phyloP scores from a whole-genome alignment of 2,888 invertebrate genomes.

The Himalopsyche tibetana region DNA sequence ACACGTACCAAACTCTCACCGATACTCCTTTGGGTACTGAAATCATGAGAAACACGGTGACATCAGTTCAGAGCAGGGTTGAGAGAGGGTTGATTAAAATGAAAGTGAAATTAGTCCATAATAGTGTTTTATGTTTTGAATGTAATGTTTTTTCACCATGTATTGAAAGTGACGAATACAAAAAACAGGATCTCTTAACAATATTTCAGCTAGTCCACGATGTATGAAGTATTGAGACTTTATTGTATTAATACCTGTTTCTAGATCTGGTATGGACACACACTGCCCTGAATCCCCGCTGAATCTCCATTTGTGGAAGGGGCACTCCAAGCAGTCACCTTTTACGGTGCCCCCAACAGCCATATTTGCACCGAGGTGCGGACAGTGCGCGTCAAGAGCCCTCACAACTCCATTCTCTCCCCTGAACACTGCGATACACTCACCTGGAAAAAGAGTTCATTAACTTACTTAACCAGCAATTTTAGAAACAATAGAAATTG shows the following conservation, averaged over 20 bases:
- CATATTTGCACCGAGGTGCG: slow-evolving; percentile 92
- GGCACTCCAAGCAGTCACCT: slow-evolving; percentile 89
- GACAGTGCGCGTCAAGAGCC: slow-evolving; percentile 91
- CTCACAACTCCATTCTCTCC: slow-evolving; percentile 80
- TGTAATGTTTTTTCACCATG: too few relatives aligned
- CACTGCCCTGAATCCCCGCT: slow-evolving; percentile 85
- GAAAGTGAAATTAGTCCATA: too few relatives aligned
- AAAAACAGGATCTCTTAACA: neutral
- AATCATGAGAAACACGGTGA: slow-evolving; percentile 48
- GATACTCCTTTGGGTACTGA: slow-evolving; percentile 83
- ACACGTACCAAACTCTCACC: slow-evolving; percentile 82
- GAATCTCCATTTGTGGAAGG: slow-evolving; percentile 93
- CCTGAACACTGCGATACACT: slow-evolving; percentile 84
- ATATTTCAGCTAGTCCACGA: neutral
- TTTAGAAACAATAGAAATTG: too few relatives aligned
- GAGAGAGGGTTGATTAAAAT: too few relatives aligned
- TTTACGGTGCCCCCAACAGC: slow-evolving; percentile 86
- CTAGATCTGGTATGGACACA: slow-evolving; percentile 80
- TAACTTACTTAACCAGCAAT: too few relatives aligned
- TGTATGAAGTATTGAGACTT: too few relatives aligned
- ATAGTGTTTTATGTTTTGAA: too few relatives aligned
- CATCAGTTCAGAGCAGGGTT: too few relatives aligned
- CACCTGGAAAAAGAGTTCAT: slow-evolving; percentile 72
- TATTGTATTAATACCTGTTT: slow-evolving; percentile 69
- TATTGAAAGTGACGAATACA: neutral